Evolutionary conservation across 1,140 invertebrate genomes (phyloP).

Genomic region (Penaeus vannamei): DNA sequence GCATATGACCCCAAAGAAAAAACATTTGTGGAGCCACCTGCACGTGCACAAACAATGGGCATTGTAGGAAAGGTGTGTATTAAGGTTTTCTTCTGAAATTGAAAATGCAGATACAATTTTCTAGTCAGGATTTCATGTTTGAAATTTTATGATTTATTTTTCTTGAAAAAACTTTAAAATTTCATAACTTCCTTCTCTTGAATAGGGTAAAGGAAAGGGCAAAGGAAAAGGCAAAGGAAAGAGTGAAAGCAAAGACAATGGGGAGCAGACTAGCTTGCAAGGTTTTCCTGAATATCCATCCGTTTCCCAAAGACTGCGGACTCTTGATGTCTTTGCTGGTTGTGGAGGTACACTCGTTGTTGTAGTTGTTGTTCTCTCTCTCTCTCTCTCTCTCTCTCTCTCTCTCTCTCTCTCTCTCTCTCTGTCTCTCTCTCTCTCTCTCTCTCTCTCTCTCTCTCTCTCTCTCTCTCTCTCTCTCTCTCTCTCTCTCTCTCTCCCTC

Average conservation of each 20-base stretch:
- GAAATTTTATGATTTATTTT: too few species aligned
- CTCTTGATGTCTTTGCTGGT: slow-evolving; percentile 90
- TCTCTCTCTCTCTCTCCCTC: background rate
- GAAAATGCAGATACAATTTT: too few species aligned
- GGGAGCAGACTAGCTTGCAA: slow-evolving; percentile 68
- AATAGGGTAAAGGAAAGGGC: slow-evolving; percentile 73
- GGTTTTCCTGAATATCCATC: slow-evolving; percentile 69
- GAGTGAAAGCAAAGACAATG: slow-evolving; percentile 72
- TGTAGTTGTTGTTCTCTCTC: background rate
- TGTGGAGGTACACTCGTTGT: slow-evolving; percentile 77
- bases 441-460: too few species aligned
- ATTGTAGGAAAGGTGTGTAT: slow-evolving; percentile 75
- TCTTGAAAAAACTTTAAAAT: too few species aligned
- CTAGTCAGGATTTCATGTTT: too few species aligned
- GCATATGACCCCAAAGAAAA: slow-evolving; percentile 78
- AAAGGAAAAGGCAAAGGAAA: slow-evolving; percentile 82
- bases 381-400: background rate
- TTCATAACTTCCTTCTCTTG: background rate
- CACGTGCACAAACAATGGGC: slow-evolving; percentile 76
- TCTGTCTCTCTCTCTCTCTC: too few species aligned
- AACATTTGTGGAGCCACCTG: slow-evolving; percentile 78
- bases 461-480: too few species aligned
- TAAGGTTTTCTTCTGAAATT: background rate
- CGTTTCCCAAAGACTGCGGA: slow-evolving; percentile 75
- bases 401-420: too few species aligned